Base-by-base conservation (phyloP, 2,797 vertebrate genomes). In the Urosaurus nigricauda region DNA sequence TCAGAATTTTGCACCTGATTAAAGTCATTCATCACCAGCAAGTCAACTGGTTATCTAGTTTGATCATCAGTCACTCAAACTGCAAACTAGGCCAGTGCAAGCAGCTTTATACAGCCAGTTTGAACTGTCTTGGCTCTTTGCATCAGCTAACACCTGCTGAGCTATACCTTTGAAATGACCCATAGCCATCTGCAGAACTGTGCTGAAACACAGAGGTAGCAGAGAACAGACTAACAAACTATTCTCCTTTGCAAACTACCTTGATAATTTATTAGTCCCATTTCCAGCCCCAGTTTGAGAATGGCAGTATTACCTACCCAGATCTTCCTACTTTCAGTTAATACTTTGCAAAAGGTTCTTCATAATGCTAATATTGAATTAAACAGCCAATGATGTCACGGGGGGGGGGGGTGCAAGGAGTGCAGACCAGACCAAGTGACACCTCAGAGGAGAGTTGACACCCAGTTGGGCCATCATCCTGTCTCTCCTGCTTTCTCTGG, bases 231-330 rank as follows among this genome's bases (percentile, higher is more conserved):
- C 79, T 40, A 40, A 26, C 11, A 65, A 43, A 43, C 43, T 21
- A 19, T 60, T 9, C 17, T 58, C 26, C 9, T 32, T 32, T 29
- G 29, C 26, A 79, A 79, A 32, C 47, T 53, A 32, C 26, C 77
- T 43, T 85, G 0, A 2, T 0, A 2, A 40, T 35, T 0, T 0
- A 4, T 13, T 24, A 24, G 26, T 60, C 43, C 51, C 35, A 84
- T 51, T 90, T 43, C 63, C 53, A 11, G 16, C 11, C n/a, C 19
- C 43, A 37, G 14, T 21, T 21, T 58, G n/a, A 80, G 53, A 37
- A 47, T 9, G 17, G 26, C 26, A 12, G 19, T 5, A 2, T 51
- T 53, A 4, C 40, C 29, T 83, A 17, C 4, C 75, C 58, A 75
- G 83, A 58, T 6, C 29, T 60, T 80, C 74, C 5, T 73, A 13